Evolutionary conservation across 1,140 invertebrate genomes (phyloP).

Genomic region (Thaumatotibia leucotreta): DNA sequence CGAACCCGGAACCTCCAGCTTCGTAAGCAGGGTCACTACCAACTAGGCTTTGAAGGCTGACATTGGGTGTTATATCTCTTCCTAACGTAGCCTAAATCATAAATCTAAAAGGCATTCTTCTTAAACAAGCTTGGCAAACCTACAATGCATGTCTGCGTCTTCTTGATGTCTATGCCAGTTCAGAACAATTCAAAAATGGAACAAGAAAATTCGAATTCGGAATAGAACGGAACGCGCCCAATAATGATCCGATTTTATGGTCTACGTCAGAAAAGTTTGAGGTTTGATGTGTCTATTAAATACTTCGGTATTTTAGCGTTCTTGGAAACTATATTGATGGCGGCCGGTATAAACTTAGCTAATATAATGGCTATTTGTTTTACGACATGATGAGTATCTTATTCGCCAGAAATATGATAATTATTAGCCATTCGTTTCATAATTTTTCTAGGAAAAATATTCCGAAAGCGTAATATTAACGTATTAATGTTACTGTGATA

Average conservation of each 20-base stretch:
- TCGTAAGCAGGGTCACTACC: too few relatives aligned
- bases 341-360: not conserved
- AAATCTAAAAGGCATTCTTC: not conserved
- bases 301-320: conserved; percentile 23
- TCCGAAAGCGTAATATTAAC: too few relatives aligned
- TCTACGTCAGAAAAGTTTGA: conserved; percentile 28
- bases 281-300: conserved; percentile 46
- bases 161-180: not conserved
- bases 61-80: too few relatives aligned
- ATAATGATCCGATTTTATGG: conserved; percentile 38
- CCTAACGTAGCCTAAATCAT: not conserved
- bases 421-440: not conserved
- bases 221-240: conserved; percentile 18
- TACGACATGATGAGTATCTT: not conserved
- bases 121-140: not conserved
- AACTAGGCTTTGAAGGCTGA: too few relatives aligned
- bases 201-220: conserved; percentile 33
- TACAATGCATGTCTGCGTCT: not conserved
- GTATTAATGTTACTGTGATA: too few relatives aligned
- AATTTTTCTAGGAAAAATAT: not conserved
- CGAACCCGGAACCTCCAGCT: too few relatives aligned
- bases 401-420: not conserved
- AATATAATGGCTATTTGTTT: conserved; percentile 3
- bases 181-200: conserved; percentile 34
- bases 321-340: conserved; percentile 6